A percentile compares a stretch with the other conserved stretches of the same genome.
These are phyloP conservation scores for Mionectes macconnelli DNA, from an alignment of 2,113 vertebrate species.

Conservation along the genomic window DNA sequence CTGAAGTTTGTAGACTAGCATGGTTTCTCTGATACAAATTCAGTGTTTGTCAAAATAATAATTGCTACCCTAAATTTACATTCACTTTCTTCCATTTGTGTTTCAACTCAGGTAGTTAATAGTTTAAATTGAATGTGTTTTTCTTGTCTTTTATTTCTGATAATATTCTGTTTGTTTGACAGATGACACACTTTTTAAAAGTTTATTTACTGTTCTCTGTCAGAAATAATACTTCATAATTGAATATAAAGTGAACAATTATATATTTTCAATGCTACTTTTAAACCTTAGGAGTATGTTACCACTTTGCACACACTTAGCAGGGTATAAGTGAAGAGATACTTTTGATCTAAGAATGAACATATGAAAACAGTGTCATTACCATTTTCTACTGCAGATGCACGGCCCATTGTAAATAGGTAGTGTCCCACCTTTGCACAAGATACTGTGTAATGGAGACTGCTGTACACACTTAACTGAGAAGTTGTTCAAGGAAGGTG, in stretches of 20 bases:
- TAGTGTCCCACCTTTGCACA: background rate
- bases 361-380: background rate
- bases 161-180: background rate
- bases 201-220: background rate
- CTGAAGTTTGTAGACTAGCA: background rate
- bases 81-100: background rate
- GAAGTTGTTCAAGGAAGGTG: background rate
- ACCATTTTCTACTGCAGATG: background rate
- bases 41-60: background rate
- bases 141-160: background rate
- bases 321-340: background rate
- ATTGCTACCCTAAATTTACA: background rate
- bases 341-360: background rate
- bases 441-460: rapidly evolving
- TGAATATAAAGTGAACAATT: background rate
- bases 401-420: background rate
- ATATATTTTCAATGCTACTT: background rate
- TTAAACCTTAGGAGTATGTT: background rate
- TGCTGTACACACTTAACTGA: background rate
- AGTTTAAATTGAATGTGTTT: background rate
- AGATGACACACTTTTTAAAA: background rate
- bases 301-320: background rate
- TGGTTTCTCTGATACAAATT: background rate
- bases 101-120: background rate
- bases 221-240: background rate